Evolutionary conservation across 2,113 vertebrate genomes (phyloP).

Genomic region (Chinchilla lanigera): DNA sequence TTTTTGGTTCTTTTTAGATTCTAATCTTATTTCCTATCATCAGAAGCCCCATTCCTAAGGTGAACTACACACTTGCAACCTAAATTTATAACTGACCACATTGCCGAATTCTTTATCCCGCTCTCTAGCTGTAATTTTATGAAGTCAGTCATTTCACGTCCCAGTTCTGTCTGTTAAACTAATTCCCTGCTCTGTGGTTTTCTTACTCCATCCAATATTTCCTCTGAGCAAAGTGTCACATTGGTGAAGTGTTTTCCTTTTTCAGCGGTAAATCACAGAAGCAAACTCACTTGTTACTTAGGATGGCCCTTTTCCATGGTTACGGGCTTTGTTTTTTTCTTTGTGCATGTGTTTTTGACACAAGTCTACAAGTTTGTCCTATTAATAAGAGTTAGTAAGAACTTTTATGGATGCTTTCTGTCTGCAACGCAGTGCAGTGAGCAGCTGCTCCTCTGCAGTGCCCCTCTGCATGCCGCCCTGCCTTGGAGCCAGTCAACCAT

Average conservation of each 20-base stretch:
- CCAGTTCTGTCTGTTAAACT: constrained; percentile 55
- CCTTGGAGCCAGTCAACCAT: background rate
- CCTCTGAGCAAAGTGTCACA: background rate
- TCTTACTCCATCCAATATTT: constrained; percentile 42
- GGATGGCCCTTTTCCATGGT: background rate
- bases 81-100: constrained; percentile 52
- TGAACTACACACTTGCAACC: constrained; percentile 57
- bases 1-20: background rate
- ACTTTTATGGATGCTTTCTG: background rate
- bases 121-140: constrained; percentile 51
- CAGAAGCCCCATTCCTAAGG: background rate
- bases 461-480: too few relatives aligned
- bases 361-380: background rate
- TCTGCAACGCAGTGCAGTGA: background rate
- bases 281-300: background rate
- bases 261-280: constrained; percentile 7
- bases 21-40: constrained; percentile 23
- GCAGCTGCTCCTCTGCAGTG: background rate
- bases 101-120: constrained; percentile 45
- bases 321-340: background rate
- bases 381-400: background rate
- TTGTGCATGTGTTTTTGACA: background rate
- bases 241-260: constrained; percentile 33
- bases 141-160: constrained; percentile 63
- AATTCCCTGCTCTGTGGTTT: constrained; percentile 54